Percentiles rank a stretch among this genome's conserved stretches.
These are phyloP conservation scores for Drosophila neonasuta DNA, from an alignment of 2,888 invertebrate species.

Conservation along the genomic window DNA sequence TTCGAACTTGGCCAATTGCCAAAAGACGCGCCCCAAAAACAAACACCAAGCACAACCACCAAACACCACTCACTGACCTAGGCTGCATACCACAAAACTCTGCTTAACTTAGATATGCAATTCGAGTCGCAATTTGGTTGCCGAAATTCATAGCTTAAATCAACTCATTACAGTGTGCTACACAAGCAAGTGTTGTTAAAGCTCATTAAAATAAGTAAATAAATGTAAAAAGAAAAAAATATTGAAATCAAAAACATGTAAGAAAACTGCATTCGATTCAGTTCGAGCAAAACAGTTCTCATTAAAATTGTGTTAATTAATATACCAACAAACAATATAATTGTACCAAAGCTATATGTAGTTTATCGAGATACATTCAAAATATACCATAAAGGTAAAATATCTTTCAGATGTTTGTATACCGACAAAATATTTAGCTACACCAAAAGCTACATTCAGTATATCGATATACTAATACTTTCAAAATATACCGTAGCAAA, in stretches of 20 bases:
- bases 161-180: slow-evolving; percentile 48
- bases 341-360: too few relatives aligned
- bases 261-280: neutral
- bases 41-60: slow-evolving; percentile 2
- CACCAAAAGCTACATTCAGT: too few relatives aligned
- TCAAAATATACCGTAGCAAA: too few relatives aligned
- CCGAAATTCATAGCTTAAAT: slow-evolving; percentile 32
- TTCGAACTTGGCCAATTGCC: slow-evolving; percentile 57
- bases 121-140: slow-evolving; percentile 38
- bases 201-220: neutral
- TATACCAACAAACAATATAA: too few relatives aligned
- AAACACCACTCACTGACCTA: slow-evolving; percentile 35
- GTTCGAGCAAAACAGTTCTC: too few relatives aligned
- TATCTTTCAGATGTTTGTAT: too few relatives aligned
- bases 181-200: slow-evolving; percentile 8
- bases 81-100: slow-evolving; percentile 20
- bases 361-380: too few relatives aligned
- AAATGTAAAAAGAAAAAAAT: neutral
- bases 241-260: neutral
- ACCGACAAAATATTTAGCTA: too few relatives aligned
- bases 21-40: slow-evolving; percentile 15
- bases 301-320: too few relatives aligned
- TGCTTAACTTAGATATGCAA: slow-evolving; percentile 53
- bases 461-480: too few relatives aligned
- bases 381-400: too few relatives aligned